These are phyloP conservation scores for Bombus waltoni DNA, from an alignment of 1,140 invertebrate species.

Conservation along the genomic window DNA sequence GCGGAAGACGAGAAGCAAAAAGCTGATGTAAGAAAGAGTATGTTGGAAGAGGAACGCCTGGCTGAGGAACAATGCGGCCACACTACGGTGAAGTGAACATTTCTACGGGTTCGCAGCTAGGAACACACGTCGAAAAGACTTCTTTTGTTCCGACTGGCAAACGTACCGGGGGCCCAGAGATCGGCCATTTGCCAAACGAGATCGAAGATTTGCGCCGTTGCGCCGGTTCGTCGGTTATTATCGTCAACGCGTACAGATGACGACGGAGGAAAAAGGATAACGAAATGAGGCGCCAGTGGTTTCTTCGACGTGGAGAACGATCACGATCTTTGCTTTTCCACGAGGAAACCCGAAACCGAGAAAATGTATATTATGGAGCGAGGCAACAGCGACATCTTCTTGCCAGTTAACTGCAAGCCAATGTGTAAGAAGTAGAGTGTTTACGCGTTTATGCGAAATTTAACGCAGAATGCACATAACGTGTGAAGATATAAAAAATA, in stretches of 20 bases:
- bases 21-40: conserved; percentile 8
- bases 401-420: too few relatives aligned
- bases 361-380: neutral
- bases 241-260: conserved; percentile 63
- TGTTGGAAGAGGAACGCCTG: conserved; percentile 6
- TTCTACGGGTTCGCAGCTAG: conserved; percentile 39
- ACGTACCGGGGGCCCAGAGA: conserved; percentile 48
- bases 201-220: conserved; percentile 66
- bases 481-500: too few relatives aligned
- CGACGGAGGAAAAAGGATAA: neutral
- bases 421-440: too few relatives aligned
- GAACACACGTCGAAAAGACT: conserved; percentile 38
- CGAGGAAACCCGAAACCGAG: neutral
- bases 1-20: conserved; percentile 6
- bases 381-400: too few relatives aligned
- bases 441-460: too few relatives aligned
- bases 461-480: too few relatives aligned
- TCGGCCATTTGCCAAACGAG: conserved; percentile 72
- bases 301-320: too few relatives aligned
- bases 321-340: neutral
- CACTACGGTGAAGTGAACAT: conserved; percentile 34
- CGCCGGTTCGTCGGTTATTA: conserved; percentile 61
- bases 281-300: too few relatives aligned
- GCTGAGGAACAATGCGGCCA: conserved; percentile 50
- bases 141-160: conserved; percentile 58